Evolutionary conservation across 2,113 vertebrate genomes (phyloP), one percentile per base, ranked within the genome.

Genomic region (Petrocephalus microphthalmus): DNA sequence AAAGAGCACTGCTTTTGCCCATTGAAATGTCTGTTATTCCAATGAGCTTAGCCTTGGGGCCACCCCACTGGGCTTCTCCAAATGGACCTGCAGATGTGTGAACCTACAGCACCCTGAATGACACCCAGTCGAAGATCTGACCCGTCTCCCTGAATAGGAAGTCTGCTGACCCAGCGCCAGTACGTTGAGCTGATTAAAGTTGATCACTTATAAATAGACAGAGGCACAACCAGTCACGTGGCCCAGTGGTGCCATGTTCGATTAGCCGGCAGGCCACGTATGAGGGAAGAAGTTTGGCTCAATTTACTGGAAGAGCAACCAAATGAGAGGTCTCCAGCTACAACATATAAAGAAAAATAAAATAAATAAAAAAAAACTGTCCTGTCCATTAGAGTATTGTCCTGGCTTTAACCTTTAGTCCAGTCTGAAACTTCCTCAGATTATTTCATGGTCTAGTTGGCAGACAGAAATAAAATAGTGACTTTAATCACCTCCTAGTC

Each of bases 361-460:
- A 60, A 60, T 1, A 83, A 83, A 19, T 4, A 19, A 17, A 42
- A n/a, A 57, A 49, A 49, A 52, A 51, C 56, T 20, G 5, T 81
- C 45, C 42, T 49, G 64, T 15, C 45, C 22, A 53, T 47, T 87
- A 33, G 11, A 49, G 64, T 20, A 20, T 33, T 53, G 60, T 78
- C 67, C 87, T 17, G 2, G 60, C 10, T 45, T 25, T 56, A 53
- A 51, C 49, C 11, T 33, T n/a, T 22, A n/a, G 51, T 88, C 51
- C 29, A 81, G 49, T 54, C n/a, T 82, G 86, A 71, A 49, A 87
- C 5, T 51, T 33, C 49, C 33, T 7, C 52, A 81, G 87, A 54
- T 78, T 88, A 11, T 19, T 81, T 88, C 20, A 81, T 54, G 87
- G 64, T 87, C 87, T 78, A 52, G 67, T 78, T 19, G 49, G 64